Base-by-base conservation (phyloP, 2,888 invertebrate genomes). In the Aporophyla nigra region DNA sequence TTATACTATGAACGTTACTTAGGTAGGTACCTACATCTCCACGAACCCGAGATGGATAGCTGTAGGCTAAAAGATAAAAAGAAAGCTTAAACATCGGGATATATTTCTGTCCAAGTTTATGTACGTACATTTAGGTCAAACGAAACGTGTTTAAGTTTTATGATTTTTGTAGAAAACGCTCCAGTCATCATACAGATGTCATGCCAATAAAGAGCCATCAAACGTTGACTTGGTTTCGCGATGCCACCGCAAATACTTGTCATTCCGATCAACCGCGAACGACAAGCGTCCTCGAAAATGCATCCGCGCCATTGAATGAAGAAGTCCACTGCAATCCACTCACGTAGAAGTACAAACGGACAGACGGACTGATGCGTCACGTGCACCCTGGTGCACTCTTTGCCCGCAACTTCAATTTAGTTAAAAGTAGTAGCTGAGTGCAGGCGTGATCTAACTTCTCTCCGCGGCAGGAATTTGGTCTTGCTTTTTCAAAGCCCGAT, bases 331-430 rank as follows among this genome's bases (percentile, higher is more conserved):
- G 92, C 92, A 94, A 93, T 93, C 94, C 92, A 93, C 93, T 95
- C 94, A 95, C 95, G 95, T 95, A 94, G 90, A 91, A 91, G 85
- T 88, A 92, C 93, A 92, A 90, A 92, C 93, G 92, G 90, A 93
- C 93, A 91, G 94, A 92, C 93, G 90, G 91, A 91, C 90, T 92
- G 93, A 93, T 92, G 93, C 93, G 93, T 93, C 94, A 94, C 95
- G 95, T 94, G 92, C 92, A 91, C 85, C 85, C 83, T 85, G 88
- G 88, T 89, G 91, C 91, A 91, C 93, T 93, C 93, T 92, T 94
- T 94, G 91, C 91, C 91, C 92, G 89, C 94, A 93, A 94, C 94
- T 95, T 94, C 95, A 96, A 96, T 96, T 95, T 95, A 94, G 94
- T 95, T 95, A 95, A 96, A 95, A 96, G 96, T 96, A 92, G 92